phyloP scores from a whole-genome alignment of 2,113 vertebrate species.

The Manacus vitellinus region DNA sequence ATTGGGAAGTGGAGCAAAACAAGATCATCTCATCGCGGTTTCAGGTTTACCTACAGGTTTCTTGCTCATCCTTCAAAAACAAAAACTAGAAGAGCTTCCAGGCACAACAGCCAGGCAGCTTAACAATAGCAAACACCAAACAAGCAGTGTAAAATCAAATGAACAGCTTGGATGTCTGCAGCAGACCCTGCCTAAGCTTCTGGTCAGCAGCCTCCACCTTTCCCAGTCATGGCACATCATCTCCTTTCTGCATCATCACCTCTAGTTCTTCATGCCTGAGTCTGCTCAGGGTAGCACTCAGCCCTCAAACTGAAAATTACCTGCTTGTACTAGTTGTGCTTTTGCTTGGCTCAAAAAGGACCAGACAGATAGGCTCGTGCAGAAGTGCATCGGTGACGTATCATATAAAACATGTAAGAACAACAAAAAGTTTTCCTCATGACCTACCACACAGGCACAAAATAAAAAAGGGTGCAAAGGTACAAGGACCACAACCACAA shows the following conservation, averaged over 20 bases:
- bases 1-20: neutral
- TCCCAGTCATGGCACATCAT: neutral
- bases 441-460: neutral
- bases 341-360: neutral
- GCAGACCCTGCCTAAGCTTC: neutral
- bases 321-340: neutral
- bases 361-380: neutral
- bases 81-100: neutral
- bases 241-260: neutral
- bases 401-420: neutral
- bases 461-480: neutral
- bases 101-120: neutral
- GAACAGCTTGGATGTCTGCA: neutral
- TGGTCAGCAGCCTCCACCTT: neutral
- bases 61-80: neutral
- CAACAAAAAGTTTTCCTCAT: neutral
- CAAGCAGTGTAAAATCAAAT: neutral
- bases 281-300: neutral
- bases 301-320: neutral
- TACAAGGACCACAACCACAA: neutral
- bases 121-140: neutral
- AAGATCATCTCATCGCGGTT: neutral
- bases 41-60: neutral
- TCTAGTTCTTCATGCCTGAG: fast-evolving
- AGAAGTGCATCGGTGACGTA: neutral